Percentiles rank a stretch among this genome's conserved stretches.
These are phyloP conservation scores for Perca flavescens DNA, from an alignment of 2,113 vertebrate species.

Conservation along the genomic window DNA sequence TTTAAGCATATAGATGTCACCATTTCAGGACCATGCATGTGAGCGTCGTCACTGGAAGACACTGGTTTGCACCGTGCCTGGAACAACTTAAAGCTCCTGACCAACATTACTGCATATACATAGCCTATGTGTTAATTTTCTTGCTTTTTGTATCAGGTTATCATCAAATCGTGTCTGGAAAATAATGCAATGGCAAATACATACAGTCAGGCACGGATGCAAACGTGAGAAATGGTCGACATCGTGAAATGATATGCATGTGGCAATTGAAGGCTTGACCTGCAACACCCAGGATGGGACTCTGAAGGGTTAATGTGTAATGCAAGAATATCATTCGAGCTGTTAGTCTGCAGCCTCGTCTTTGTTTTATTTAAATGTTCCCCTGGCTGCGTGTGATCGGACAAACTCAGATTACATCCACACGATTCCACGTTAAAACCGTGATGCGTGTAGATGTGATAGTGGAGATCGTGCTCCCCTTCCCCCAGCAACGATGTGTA, in stretches of 20 bases:
- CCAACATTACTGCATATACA: no score
- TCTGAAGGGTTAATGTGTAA: not conserved
- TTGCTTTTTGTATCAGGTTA: not conserved
- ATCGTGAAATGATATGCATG: slow-evolving; percentile 18
- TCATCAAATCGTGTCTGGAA: not conserved
- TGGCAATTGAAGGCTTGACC: slow-evolving; percentile 31
- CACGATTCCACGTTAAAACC: slow-evolving; percentile 9
- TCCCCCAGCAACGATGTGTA: slow-evolving; percentile 50
- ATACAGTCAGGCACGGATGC: not conserved
- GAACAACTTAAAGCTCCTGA: not conserved
- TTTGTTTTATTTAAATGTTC: not conserved
- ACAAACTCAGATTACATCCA: slow-evolving; percentile 12
- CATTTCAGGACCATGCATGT: slow-evolving; percentile 35
- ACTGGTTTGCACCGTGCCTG: not conserved
- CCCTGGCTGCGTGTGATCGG: not conserved
- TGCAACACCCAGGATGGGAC: slow-evolving; percentile 36
- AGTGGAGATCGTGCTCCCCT: slow-evolving; percentile 45
- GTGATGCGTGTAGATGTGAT: slow-evolving; percentile 11
- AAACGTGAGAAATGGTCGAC: slow-evolving; percentile 21
- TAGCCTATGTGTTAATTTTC: not conserved
- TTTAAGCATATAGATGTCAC: slow-evolving; percentile 46
- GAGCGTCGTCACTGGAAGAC: slow-evolving; percentile 47
- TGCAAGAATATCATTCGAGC: not conserved
- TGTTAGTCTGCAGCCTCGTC: not conserved
- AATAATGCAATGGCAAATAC: not conserved